Percentiles rank a stretch among this genome's conserved stretches.
Conservation (phyloP, 2,888 invertebrate species). For the Oligia latruncula region DNA sequence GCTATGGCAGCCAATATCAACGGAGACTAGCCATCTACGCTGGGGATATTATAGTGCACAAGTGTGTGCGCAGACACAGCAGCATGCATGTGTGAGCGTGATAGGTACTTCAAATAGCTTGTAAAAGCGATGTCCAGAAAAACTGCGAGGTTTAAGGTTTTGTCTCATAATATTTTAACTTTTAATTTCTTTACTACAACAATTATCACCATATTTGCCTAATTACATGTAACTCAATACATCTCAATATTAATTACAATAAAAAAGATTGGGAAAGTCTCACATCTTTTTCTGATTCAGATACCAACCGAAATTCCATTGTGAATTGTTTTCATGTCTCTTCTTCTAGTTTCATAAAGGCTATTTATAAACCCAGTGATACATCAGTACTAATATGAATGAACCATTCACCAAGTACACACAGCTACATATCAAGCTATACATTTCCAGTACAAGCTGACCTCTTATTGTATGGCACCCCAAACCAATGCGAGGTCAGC, state of each 20-base stretch:
- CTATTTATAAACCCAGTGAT: not conserved
- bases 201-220: not conserved
- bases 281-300: conserved; percentile 5
- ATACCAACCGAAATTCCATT: not conserved
- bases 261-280: not conserved
- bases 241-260: not conserved
- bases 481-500: too few relatives aligned
- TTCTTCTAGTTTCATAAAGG: conserved; percentile 1
- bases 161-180: not conserved
- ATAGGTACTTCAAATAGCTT: not conserved
- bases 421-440: too few relatives aligned
- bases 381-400: not conserved
- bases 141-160: not conserved
- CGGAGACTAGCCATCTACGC: too few relatives aligned
- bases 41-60: too few relatives aligned
- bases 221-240: not conserved
- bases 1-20: too few relatives aligned
- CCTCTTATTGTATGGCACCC: too few relatives aligned
- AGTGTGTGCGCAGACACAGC: too few relatives aligned
- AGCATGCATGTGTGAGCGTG: not conserved
- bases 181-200: not conserved
- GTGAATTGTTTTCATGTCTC: conserved; percentile 4
- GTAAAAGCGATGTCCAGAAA: not conserved
- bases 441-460: too few relatives aligned
- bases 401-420: not conserved